phyloP scores from a whole-genome alignment of 2,888 invertebrate genomes.

The Bellardia pandia region DNA sequence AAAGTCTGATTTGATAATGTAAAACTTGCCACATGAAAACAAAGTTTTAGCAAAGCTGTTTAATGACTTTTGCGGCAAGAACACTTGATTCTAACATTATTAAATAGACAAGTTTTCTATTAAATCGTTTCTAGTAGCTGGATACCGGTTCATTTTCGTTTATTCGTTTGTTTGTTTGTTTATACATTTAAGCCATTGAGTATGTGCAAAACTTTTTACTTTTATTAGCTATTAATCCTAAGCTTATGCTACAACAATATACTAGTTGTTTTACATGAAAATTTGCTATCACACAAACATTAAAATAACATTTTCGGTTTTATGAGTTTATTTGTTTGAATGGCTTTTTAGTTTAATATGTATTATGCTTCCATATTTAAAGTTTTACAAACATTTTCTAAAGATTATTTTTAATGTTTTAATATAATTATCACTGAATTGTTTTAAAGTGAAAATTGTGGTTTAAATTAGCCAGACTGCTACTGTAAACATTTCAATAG shows the following conservation, averaged over 20 bases:
- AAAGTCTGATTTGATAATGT: slow-evolving; percentile 47
- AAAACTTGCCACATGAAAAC: slow-evolving; percentile 28
- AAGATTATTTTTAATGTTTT: neutral
- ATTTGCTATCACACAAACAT: neutral
- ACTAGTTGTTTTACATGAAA: slow-evolving; percentile 10
- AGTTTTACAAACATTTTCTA: neutral
- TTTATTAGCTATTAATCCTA: slow-evolving; percentile 47
- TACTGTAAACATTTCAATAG: neutral
- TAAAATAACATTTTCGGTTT: neutral
- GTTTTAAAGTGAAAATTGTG: neutral
- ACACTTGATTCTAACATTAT: slow-evolving; percentile 58
- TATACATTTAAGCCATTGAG: slow-evolving; percentile 31
- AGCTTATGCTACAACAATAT: slow-evolving; percentile 49
- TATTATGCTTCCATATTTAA: neutral
- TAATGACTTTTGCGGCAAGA: slow-evolving; percentile 49
- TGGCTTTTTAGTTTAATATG: neutral
- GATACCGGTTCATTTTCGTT: neutral
- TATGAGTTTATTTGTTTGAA: neutral
- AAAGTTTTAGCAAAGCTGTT: slow-evolving; percentile 31
- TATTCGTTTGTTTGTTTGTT: neutral
- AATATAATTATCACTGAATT: neutral
- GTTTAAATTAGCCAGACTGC: neutral
- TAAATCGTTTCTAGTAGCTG: slow-evolving; percentile 34
- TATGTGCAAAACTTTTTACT: slow-evolving; percentile 49
- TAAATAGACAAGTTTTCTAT: slow-evolving; percentile 24